phyloP scores from a whole-genome alignment of 2,113 vertebrate species.

The Okapia johnstoni region DNA sequence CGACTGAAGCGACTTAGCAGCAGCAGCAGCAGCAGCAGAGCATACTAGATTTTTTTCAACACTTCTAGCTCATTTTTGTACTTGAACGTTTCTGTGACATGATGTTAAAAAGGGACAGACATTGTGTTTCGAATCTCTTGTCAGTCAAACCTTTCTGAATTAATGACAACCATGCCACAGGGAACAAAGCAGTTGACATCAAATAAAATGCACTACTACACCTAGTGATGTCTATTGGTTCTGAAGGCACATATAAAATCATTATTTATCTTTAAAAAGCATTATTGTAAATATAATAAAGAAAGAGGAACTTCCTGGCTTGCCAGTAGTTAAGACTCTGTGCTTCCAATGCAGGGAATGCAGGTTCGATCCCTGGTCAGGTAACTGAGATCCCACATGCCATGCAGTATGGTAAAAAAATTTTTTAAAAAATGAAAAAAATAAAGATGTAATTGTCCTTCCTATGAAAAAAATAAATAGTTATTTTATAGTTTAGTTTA shows the following conservation, averaged over 20 bases:
- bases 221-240: background rate
- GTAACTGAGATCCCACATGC: background rate
- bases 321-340: background rate
- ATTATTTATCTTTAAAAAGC: conserved; percentile 20
- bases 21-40: too few species aligned
- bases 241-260: background rate
- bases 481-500: background rate
- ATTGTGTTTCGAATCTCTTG: background rate
- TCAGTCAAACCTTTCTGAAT: background rate
- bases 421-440: background rate
- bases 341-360: background rate
- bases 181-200: background rate
- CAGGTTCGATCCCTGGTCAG: background rate
- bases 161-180: background rate
- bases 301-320: background rate
- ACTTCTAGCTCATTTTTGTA: background rate
- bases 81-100: conserved; percentile 19
- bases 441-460: background rate
- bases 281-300: conserved; percentile 2
- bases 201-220: background rate
- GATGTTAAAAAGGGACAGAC: background rate
- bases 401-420: background rate
- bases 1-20: too few species aligned
- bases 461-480: background rate
- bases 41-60: background rate